Evolutionary conservation across 2,797 vertebrate genomes (phyloP), one percentile per base, ranked within the genome.

Genomic region (Rallus crepitans): DNA sequence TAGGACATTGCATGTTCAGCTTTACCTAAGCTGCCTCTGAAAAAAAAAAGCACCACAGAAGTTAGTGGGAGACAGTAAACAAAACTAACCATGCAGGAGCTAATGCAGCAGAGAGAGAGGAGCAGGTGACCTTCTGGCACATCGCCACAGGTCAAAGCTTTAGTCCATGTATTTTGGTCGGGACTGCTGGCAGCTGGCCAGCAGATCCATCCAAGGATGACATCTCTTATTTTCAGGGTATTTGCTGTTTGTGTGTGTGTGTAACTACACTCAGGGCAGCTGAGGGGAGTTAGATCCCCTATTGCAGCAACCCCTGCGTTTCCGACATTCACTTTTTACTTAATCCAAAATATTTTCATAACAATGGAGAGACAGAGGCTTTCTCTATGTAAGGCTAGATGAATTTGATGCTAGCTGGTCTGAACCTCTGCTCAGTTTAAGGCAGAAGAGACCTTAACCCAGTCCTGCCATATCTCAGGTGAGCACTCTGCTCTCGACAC

Each of bases 111-210:
- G 20, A 90, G 20, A 71, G 63, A 80, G 77, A 65, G 48, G n/a
- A 93, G 35, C 91, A 89, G 79, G 65, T 90, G 93, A 55, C 66
- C 5, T 59, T 52, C 68, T 95, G 84, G 61, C 71, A 2, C 3
- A 12, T 2, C n/a, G 81, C 82, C 91, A 86, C 57, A 37, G 27
- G 56, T 78, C 39, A 35, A 87, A 94, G 55, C 70, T 17, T 65
- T 61, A 75, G 28, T 48, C 55, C 35, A 3, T 42, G 2, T 56
- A 37, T 84, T 91, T 79, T 64, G 35, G 45, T 72, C 2, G 5
- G 65, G 47, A 20, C 85, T 59, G 57, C 63, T 94, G 93, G 87
- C 87, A 76, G 35, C 19, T 14, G 21, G 68, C 20, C 72, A 64
- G 59, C 42, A 55, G 73, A 83, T 48, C 48, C 25, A 4, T 55